Conservation (phyloP, 2,888 invertebrate genomes). For the Suillia variegata region DNA sequence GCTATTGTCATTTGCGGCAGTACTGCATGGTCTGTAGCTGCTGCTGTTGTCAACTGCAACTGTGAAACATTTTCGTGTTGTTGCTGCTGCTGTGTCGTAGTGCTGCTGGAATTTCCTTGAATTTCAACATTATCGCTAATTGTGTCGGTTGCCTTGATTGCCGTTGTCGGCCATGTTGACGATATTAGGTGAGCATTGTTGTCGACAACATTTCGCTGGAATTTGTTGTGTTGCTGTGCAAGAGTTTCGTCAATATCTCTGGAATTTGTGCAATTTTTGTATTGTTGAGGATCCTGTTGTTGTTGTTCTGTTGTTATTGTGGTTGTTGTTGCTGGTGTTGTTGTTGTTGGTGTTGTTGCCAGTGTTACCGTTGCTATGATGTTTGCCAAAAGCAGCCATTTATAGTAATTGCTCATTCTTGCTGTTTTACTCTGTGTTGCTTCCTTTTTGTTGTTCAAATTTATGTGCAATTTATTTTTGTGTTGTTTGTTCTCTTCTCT, state of each 20-base stretch:
- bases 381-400: constrained; percentile 12
- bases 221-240: constrained; percentile 4
- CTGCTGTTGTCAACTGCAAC: neutral
- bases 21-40: too few relatives aligned
- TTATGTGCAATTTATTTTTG: too few relatives aligned
- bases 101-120: neutral
- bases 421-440: too few relatives aligned
- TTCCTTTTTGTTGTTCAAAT: too few relatives aligned
- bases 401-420: constrained; percentile 18
- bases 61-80: too few relatives aligned
- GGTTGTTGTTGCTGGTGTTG: constrained; percentile 7
- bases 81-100: neutral
- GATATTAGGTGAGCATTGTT: neutral
- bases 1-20: neutral
- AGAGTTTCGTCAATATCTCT: neutral
- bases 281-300: neutral
- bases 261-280: neutral
- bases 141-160: neutral
- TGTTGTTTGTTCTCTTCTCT: too few relatives aligned
- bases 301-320: neutral
- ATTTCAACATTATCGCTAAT: neutral
- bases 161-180: neutral
- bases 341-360: constrained; percentile 10
- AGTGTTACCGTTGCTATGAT: constrained; percentile 9
- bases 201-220: constrained; percentile 3